Conservation (phyloP, 2,797 vertebrate species). For the Scomberomorus guttatus region DNA sequence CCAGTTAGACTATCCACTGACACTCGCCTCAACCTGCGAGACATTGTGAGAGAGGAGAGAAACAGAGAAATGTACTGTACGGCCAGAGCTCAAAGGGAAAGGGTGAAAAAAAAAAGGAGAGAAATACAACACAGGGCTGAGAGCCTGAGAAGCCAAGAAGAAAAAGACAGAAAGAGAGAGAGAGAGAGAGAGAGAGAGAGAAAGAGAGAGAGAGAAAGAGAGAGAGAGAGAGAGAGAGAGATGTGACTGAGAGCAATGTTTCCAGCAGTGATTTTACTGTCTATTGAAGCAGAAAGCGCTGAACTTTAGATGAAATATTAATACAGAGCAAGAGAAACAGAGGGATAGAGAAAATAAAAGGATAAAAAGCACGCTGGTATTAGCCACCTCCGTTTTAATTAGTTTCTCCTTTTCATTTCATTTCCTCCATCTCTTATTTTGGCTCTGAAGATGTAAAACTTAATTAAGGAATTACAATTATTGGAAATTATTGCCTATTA, state of each 20-base stretch:
- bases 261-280: slow-evolving; percentile 83
- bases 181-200: slow-evolving; percentile 1
- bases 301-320: slow-evolving; percentile 87
- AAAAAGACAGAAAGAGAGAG: slow-evolving; percentile 5
- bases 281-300: slow-evolving; percentile 83
- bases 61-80: slow-evolving; percentile 6
- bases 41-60: slow-evolving; percentile 30
- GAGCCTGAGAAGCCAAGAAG: neutral
- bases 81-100: slow-evolving; percentile 27
- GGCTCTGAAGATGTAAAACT: slow-evolving; percentile 74
- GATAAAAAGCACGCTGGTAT: slow-evolving; percentile 74
- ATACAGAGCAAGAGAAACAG: slow-evolving; percentile 75
- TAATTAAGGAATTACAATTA: slow-evolving; percentile 84
- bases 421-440: slow-evolving; percentile 66
- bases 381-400: slow-evolving; percentile 82
- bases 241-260: slow-evolving; percentile 76
- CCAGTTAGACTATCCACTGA: slow-evolving; percentile 28
- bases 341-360: slow-evolving; percentile 72
- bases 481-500: slow-evolving; percentile 81
- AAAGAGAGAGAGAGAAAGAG: neutral
- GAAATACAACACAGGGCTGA: slow-evolving; percentile 30
- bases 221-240: slow-evolving; percentile 34
- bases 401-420: slow-evolving; percentile 73
- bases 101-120: neutral
- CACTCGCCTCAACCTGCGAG: slow-evolving; percentile 59